Conservation (phyloP, 1,140 invertebrate species). For the Hyphantria cunea region DNA sequence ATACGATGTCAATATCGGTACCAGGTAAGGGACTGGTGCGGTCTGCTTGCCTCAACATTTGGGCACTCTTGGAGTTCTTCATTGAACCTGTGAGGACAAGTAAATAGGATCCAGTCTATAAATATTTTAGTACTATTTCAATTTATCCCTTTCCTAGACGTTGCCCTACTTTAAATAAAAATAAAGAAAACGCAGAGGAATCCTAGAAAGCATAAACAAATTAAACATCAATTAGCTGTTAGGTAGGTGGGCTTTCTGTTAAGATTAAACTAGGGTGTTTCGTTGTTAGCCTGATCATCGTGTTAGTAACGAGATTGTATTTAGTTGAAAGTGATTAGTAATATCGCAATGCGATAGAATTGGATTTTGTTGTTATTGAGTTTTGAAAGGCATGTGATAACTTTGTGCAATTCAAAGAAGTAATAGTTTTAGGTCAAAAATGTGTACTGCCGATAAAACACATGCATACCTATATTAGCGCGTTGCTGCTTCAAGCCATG, state of each 20-base stretch:
- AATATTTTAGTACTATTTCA: conserved; percentile 45
- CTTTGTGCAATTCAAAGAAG: conserved; percentile 42
- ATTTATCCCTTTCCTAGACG: conserved; percentile 33
- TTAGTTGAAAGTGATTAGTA: conserved; percentile 27
- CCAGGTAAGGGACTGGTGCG: conserved; percentile 81
- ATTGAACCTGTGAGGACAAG: conserved; percentile 79
- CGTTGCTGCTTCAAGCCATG: conserved; percentile 75
- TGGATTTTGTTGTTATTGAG: conserved; percentile 25
- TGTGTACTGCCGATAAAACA: conserved; percentile 57
- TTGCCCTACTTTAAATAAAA: conserved; percentile 38
- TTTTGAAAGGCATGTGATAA: too few species aligned
- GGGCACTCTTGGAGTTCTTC: conserved; percentile 81
- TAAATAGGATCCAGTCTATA: conserved; percentile 68
- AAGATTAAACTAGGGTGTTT: conserved; percentile 21
- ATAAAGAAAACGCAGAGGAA: conserved; percentile 39
- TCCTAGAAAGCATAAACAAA: conserved; percentile 36
- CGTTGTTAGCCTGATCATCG: conserved; percentile 32
- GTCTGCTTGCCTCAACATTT: conserved; percentile 81
- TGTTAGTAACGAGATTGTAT: conserved; percentile 23
- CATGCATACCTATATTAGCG: conserved; percentile 60
- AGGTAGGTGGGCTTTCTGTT: conserved; percentile 21
- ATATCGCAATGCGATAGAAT: conserved; percentile 26
- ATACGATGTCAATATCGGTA: conserved; percentile 67
- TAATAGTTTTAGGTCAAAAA: conserved; percentile 39
- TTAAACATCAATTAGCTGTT: conserved; percentile 25